Conservation (phyloP, 30 jellyfish, hydroid and myxozoan species). For the Rhopilema esculentum region DNA sequence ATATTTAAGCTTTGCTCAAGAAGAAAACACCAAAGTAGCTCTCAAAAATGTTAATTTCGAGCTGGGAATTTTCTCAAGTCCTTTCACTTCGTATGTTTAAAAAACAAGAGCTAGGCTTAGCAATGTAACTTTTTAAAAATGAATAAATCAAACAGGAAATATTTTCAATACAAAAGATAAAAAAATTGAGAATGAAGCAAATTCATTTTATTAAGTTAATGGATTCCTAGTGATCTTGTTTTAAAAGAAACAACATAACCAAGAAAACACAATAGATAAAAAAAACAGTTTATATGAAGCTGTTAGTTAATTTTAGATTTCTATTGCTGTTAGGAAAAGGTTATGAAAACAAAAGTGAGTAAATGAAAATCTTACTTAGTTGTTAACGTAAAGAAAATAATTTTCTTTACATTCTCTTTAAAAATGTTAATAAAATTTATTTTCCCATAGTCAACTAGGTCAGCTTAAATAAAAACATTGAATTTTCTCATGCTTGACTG, state of each 20-base stretch:
- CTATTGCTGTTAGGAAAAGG: background rate
- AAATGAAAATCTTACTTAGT: background rate
- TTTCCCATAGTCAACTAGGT: background rate
- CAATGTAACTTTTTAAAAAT: background rate
- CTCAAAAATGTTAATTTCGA: background rate
- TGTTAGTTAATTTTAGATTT: background rate
- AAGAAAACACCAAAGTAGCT: background rate
- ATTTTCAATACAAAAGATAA: background rate
- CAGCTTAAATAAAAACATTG: background rate
- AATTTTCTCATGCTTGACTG: background rate
- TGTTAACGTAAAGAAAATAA: background rate
- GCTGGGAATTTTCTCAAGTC: background rate
- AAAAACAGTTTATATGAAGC: background rate
- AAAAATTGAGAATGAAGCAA: background rate
- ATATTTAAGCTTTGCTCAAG: no score
- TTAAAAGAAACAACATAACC: background rate
- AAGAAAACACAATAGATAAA: background rate
- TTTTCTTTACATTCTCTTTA: background rate
- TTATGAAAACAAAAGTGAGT: background rate
- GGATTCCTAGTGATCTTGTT: background rate
- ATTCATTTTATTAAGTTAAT: no score
- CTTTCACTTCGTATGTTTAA: background rate
- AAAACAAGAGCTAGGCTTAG: background rate
- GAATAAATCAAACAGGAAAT: background rate
- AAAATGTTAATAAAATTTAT: background rate